phyloP scores from a whole-genome alignment of 1,140 invertebrate species.

The Procambarus virginalis region DNA sequence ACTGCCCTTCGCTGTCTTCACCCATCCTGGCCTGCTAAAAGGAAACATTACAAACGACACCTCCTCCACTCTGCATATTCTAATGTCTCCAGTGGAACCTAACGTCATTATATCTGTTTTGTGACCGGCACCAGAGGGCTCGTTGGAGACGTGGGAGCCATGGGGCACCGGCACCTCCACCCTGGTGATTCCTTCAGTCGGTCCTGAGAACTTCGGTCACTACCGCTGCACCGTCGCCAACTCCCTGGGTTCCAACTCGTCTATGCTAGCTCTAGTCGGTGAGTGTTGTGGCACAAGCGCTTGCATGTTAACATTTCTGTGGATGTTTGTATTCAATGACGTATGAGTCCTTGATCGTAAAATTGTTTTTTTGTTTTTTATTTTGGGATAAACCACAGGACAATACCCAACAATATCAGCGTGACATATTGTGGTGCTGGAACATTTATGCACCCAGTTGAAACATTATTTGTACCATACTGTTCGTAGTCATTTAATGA shows the following conservation, averaged over 20 bases:
- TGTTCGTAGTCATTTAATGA: too few relatives aligned
- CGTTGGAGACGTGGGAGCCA: slow-evolving; percentile 5
- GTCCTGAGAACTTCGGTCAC: slow-evolving; percentile 23
- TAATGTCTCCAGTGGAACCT: not conserved
- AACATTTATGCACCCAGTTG: too few relatives aligned
- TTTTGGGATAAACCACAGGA: too few relatives aligned
- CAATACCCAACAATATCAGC: too few relatives aligned
- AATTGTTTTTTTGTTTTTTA: too few relatives aligned
- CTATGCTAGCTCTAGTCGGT: slow-evolving; percentile 23
- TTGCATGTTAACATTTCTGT: too few relatives aligned
- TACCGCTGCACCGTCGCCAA: slow-evolving; percentile 28
- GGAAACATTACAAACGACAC: not conserved
- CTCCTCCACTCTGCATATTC: not conserved
- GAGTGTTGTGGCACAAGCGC: not conserved
- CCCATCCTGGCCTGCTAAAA: not conserved
- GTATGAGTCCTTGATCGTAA: too few relatives aligned
- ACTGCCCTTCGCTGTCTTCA: not conserved
- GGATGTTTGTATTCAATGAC: too few relatives aligned
- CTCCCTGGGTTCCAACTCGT: not conserved
- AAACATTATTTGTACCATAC: too few relatives aligned
- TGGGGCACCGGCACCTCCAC: not conserved
- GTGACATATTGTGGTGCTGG: too few relatives aligned
- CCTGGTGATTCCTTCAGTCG: not conserved
- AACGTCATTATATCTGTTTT: not conserved
- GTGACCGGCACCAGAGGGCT: slow-evolving; percentile 9